Base-by-base conservation (phyloP, 1,140 invertebrate genomes). In the Drosophila dunni region DNA sequence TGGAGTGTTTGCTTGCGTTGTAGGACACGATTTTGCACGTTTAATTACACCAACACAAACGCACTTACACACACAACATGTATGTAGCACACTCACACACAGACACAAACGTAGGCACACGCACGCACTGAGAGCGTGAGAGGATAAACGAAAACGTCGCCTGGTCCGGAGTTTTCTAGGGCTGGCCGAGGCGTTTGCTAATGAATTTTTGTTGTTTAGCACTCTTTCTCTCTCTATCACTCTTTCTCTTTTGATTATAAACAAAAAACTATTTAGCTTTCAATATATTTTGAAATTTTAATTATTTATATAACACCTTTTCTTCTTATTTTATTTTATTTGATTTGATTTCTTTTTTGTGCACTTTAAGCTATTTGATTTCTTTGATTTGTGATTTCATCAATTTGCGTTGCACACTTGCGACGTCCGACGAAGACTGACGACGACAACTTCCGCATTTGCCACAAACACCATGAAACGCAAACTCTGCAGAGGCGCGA, bases 401-500 rank as follows among this genome's bases (percentile, higher is more conserved):
- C 44, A 56, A 74, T 42, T 36, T 69, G 51, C 65, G 71, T 74
- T 74, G 71, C 71, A 74, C 71, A 74, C 65, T 74, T 50, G 65
- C 71, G 57, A 74, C 42, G 71, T 54, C 34, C 57, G 58, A 74
- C 57, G 65, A 74, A 38, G 66, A 74, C 71, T 74, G 71, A 74
- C 70, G 57, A 74, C 50, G 57, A 53, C 56, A 33, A 75, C 73
- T 75, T 71, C 66, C 73, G 66, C 73, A 71, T 71, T 75, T 71
- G 73, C 73, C 73, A 71, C 60, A 62, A 68, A 74, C 65, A 74
- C 50, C 20, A 65, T 10, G 33, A 48, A 61, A 61, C 53, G 20
- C 46, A 33, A 29, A 73, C 40, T 57, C 58, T 69, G 63, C 66
- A 73, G 48, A 65, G 38, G 36, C 69, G 62, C 71, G 70, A 75